Conservation (phyloP, 2,888 invertebrate genomes). For the Tinea trinotella region DNA sequence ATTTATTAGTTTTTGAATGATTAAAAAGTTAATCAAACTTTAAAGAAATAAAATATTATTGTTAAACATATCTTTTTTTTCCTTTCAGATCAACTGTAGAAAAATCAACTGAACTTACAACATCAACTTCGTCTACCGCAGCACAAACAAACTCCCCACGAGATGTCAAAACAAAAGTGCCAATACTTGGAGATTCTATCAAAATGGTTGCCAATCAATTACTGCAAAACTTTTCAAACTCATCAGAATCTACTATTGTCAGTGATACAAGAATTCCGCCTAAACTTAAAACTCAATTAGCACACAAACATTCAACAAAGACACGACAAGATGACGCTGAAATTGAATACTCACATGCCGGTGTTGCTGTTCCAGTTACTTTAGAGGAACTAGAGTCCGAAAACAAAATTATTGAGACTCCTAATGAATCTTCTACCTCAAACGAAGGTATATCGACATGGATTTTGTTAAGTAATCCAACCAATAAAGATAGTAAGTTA, state of each 20-base stretch:
- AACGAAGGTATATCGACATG: conserved; percentile 82
- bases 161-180: conserved; percentile 51
- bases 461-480: conserved; percentile 76
- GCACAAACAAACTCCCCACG: conserved; percentile 32
- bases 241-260: conserved; percentile 52
- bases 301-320: conserved; percentile 53
- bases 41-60: background rate
- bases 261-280: conserved; percentile 76
- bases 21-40: too few species aligned
- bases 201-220: conserved; percentile 73
- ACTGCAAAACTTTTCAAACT: conserved; percentile 54
- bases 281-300: conserved; percentile 69
- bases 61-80: background rate
- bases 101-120: background rate
- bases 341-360: conserved; percentile 72
- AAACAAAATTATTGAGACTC: conserved; percentile 45
- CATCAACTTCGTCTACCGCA: background rate
- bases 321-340: conserved; percentile 50
- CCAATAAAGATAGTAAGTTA: conserved; percentile 39
- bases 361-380: conserved; percentile 77
- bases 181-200: conserved; percentile 69
- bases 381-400: conserved; percentile 75
- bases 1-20: too few species aligned
- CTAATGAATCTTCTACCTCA: conserved; percentile 63
- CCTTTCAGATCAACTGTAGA: conserved; percentile 9